Conservation (phyloP, 2,113 vertebrate species). For the Oryzias melastigma region DNA sequence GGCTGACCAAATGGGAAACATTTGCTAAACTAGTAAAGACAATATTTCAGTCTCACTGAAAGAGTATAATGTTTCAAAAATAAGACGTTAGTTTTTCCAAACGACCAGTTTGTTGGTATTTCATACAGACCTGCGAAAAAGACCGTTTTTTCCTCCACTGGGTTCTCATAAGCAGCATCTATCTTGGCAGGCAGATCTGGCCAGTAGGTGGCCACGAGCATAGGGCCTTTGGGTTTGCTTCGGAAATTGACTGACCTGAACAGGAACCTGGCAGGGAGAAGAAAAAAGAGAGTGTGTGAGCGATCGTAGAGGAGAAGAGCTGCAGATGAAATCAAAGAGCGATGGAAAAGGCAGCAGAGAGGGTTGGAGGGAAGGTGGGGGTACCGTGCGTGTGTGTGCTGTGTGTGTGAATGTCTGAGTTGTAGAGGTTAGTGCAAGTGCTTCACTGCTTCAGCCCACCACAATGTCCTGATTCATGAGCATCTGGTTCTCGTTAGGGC, state of each 20-base stretch:
- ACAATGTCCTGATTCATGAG: conserved; percentile 84
- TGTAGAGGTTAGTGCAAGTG: conserved; percentile 51
- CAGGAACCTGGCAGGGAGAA: conserved; percentile 84
- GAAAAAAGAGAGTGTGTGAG: conserved; percentile 22
- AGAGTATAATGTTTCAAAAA: conserved; percentile 5
- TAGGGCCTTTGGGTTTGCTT: conserved; percentile 86
- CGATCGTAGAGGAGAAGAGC: conserved; percentile 13
- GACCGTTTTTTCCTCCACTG: conserved; percentile 89
- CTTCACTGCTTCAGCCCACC: conserved; percentile 62
- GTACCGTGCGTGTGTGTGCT: conserved; percentile 3
- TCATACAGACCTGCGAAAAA: conserved; percentile 90
- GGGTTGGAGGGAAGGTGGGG: conserved; percentile 17
- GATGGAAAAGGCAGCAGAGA: conserved; percentile 22
- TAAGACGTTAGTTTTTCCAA: not conserved
- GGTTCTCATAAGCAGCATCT: conserved; percentile 93
- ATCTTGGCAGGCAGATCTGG: conserved; percentile 91
- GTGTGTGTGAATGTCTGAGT: conserved; percentile 6
- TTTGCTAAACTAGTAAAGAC: conserved; percentile 18
- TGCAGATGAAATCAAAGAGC: conserved; percentile 21
- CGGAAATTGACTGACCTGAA: conserved; percentile 88
- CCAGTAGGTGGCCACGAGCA: conserved; percentile 95
- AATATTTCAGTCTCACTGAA: conserved; percentile 24
- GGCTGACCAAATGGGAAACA: conserved; percentile 25
- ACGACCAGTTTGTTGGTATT: not conserved
- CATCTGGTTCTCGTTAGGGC: conserved; percentile 81